Conservation (phyloP, 2,888 invertebrate genomes). For the Andricus curvator region DNA sequence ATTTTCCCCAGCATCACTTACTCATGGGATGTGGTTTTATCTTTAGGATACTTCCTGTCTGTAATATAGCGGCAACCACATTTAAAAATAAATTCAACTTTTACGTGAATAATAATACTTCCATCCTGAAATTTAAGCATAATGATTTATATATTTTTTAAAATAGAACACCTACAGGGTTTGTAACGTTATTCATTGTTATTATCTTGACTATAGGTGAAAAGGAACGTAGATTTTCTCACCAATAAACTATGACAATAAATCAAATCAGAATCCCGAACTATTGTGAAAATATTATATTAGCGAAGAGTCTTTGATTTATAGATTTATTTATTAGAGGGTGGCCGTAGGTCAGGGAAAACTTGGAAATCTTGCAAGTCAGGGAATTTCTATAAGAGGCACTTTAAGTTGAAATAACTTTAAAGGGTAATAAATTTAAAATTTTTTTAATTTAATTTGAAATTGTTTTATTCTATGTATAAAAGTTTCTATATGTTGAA, state of each 20-base stretch:
- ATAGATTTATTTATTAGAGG: neutral
- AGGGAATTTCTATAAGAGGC: too few relatives aligned
- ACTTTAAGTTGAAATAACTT: too few relatives aligned
- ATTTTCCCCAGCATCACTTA: neutral
- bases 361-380: too few relatives aligned
- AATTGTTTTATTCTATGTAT: too few relatives aligned
- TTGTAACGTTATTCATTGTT: neutral
- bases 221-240: neutral
- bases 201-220: too few relatives aligned
- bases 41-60: neutral
- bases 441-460: too few relatives aligned
- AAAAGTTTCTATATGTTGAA: too few relatives aligned
- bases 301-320: neutral
- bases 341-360: too few relatives aligned
- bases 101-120: neutral
- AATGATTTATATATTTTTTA: neutral
- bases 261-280: neutral
- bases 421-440: too few relatives aligned
- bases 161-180: neutral
- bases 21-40: slow-evolving; percentile 5
- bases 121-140: neutral
- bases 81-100: neutral
- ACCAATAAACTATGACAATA: neutral
- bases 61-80: neutral
- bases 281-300: neutral